A percentile compares a stretch with the other conserved stretches of the same genome.
These are phyloP conservation scores for Minunthozetes semirufus DNA, from an alignment of 2,888 invertebrate genomes.

Conservation along the genomic window DNA sequence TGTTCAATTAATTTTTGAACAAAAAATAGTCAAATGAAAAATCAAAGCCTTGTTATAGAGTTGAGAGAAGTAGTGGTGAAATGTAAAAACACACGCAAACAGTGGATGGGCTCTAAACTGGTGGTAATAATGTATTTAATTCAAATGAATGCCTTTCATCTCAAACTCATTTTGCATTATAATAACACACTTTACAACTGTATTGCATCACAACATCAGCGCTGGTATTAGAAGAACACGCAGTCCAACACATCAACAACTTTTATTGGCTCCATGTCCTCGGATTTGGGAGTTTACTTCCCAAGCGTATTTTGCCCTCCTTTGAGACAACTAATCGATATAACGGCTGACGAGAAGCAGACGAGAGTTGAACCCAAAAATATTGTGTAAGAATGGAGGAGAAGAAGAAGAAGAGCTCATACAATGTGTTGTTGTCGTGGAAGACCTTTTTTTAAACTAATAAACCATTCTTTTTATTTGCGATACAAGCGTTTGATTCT, in stretches of 20 bases:
- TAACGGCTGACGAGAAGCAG: background rate
- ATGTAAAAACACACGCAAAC: background rate
- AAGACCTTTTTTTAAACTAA: conserved; percentile 15
- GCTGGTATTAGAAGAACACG: conserved; percentile 21
- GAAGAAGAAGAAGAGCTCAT: background rate
- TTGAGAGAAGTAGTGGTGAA: background rate
- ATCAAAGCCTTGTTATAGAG: background rate
- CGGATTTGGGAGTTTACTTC: conserved; percentile 31
- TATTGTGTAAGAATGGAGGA: background rate
- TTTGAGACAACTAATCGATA: conserved; percentile 30
- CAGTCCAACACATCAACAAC: conserved; percentile 30
- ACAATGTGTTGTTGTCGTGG: background rate
- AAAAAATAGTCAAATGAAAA: conserved; percentile 10
- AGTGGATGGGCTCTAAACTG: background rate
- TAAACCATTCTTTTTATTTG: conserved; percentile 13
- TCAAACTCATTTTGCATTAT: conserved; percentile 23
- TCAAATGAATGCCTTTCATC: conserved; percentile 12
- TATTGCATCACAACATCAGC: conserved; percentile 14
- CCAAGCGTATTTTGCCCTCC: conserved; percentile 25
- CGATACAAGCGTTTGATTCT: background rate
- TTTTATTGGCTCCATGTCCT: conserved; percentile 28
- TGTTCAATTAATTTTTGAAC: conserved; percentile 10
- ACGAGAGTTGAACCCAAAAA: background rate
- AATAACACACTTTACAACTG: conserved; percentile 26
- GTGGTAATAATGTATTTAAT: conserved; percentile 23